Base-by-base conservation (phyloP, 2,113 vertebrate genomes). In the Macrotis lagotis region DNA sequence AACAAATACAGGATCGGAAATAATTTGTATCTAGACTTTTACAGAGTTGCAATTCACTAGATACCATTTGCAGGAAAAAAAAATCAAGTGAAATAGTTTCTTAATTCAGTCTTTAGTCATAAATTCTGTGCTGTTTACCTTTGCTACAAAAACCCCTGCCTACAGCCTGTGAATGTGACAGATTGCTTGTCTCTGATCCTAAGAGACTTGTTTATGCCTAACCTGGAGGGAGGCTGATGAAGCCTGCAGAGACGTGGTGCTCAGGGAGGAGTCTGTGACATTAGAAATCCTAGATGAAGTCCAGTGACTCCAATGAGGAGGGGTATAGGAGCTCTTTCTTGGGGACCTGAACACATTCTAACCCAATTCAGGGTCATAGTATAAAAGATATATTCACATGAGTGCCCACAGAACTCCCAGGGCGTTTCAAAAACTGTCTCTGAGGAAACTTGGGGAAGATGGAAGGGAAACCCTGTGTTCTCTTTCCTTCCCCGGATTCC, bases 11-110 rank as follows among this genome's bases (percentile, higher is more conserved):
- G 50, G 2, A 2, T 48, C 26, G 10, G 44, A 31, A n/a, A 24
- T 44, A 14, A 16, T 28, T 44, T 8, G 48, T 90, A 47, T 47
- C 88, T 1, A 7, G n/a, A 47, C 25, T 44, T 37, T 92, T 12
- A 37, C 47, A 25, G 6, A 31, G 37, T 50, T 22, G 6, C 28
- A 22, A 48, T 44, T 83, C 25, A 28, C n/a, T 37, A 7, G 91
- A 4, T 50, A 48, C 91, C n/a, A 0, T 0, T 74, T 3, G 0
- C 90, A 44, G 48, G 8, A 12, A 88, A 44, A 53, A 11, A 0
- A 0, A 1, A 8, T 7, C 3, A n/a, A 14, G 53, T 3, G 48
- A 88, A 37, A 26, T 4, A 6, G 12, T 0, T 0, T 52, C 88
- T 37, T n/a, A 0, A 6, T 37, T 51, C 10, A 2, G 14, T 74